Base-by-base conservation (phyloP, 2,113 vertebrate genomes). In the Xerus inauris region DNA sequence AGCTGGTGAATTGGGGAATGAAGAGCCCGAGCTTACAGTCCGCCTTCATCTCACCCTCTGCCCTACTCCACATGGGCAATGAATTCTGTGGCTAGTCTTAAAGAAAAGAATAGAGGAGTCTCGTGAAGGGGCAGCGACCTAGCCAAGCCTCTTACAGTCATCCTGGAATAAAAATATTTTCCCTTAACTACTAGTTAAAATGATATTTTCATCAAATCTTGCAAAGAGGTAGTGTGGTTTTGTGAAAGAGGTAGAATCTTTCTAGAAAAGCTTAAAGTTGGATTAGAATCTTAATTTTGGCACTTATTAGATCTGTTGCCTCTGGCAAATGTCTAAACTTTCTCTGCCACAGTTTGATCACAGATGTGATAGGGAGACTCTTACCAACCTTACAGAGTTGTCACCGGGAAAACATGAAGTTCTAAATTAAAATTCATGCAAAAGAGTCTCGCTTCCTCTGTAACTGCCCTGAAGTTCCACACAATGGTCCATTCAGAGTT, bases 181-280 rank as follows among this genome's bases (percentile, higher is more conserved):
- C 64, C 77, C 45, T 40, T 89, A 93, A 72, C 26, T 9, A 13
- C 8, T 24, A 67, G n/a, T 64, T 38, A 88, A 69, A 35, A 14
- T 20, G 47, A 94, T 26, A 13, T 81, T 95, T 73, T 83, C 67
- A 67, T 64, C 65, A 45, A 80, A 87, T 51, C 64, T 90, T 87
- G 45, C 47, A 64, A 79, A 88, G 47, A 82, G 10, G 26, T 67
- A 77, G 45, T 75, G 17, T 47, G 32, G 20, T 75, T 67, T 67
- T 77, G n/a, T 26, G 26, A 57, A 81, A 42, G n/a, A 69, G 57
- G 6, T 38, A 24, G n/a, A 67, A 17, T 90, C 62, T 91, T 93
- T 62, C 59, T 54, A 72, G 8, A 80, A 40, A 80, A 84, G 32
- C 16, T 71, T 71, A 83, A 86, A 22, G 8, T 38, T 76, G 51